Base-by-base conservation (phyloP, 1,140 invertebrate species). In the Carcinoscorpius rotundicauda region DNA sequence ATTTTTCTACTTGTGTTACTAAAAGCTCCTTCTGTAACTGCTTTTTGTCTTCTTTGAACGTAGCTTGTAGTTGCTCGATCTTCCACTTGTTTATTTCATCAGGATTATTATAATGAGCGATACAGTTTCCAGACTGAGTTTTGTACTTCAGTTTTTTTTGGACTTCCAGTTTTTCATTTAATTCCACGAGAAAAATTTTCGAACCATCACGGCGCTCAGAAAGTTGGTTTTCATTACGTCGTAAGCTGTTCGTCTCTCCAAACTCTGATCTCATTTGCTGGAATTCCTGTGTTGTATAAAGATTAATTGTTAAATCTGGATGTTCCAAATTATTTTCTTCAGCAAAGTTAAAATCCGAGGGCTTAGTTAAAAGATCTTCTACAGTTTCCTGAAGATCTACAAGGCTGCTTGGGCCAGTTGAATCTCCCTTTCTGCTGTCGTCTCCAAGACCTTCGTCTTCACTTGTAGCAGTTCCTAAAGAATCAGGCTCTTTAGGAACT, bases 401-500 rank as follows among this genome's bases (percentile, higher is more conserved):
- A 6, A 71, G 60, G 52, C 69, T 71, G 50, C 61, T 65, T 8
- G 69, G 69, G 8, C 69, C 69, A 1, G 69, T 68, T 11, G 67
- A 71, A 55, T 67, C 65, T 11, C 66, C 68, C 51, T 67, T 60
- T 5, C 69, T 51, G 51, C 64, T 64, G 11, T 71, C 69, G 55
- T 71, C 69, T 51, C 69, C 69, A 5, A 71, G 60, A n/a, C 69
- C 69, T 62, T 71, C 69, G 52, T 71, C 69, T 64, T 71, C 69
- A 55, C 69, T 71, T 58, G 66, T 67, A 56, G 64, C 63, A 61
- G 66, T 52, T 52, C 66, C 63, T 51, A 67, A 51, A 4, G 67
- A 64, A 61, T 68, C 67, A 2, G 29, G 29, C 29, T 29, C 29
- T 29, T 29, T 29, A 29, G 29, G 29, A 29, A 29, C 29, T 49